Base-by-base conservation (phyloP, 1,140 invertebrate species). In the Papilio polytes region DNA sequence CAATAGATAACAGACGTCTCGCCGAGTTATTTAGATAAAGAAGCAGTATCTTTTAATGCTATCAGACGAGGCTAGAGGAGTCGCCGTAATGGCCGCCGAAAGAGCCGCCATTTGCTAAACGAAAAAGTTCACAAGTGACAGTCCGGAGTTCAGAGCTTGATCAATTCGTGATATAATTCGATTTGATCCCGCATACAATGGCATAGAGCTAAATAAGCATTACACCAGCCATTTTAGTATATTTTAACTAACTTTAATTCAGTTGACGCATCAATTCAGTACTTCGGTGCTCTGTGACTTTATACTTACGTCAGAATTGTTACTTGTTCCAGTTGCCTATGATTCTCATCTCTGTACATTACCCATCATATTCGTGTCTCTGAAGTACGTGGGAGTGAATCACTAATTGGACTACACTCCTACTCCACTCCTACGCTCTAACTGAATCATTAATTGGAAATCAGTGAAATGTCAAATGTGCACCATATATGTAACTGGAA, bases 61-160 rank as follows among this genome's bases (percentile, higher is more conserved):
- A 66, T 63, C 44, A 36, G n/a, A 74, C 74, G 51, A 81, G 82
- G 70, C 66, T 70, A 74, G 63, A 84, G 78, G 81, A 86, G 85
- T 82, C 83, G 83, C 80, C 44, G 83, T 88, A 90, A 87, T 86
- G 86, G 81, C 87, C 78, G 81, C 78, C 74, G 82, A 77, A 80
- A 80, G 76, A 66, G 70, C 82, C 63, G 81, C 81, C 80, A 86
- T 85, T 87, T 86, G 83, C 82, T 89, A 87, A 91, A 86, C 87
- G 88, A 91, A 90, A 91, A 91, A 91, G 84, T 89, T 89, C 81
- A 85, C 83, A 81, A 87, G 78, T 87, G 89, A 89, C 88, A 90
- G 87, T 85, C 78, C 80, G 59, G 79, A 85, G 85, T 86, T 85
- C 70, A 78, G 80, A 85, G 87, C 87, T 88, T 85, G 89, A 88